Percentiles rank a stretch among this genome's conserved stretches.
Evolutionary conservation across 2,113 vertebrate genomes (phyloP).

Genomic region (Brachypodius melanocephalos): DNA sequence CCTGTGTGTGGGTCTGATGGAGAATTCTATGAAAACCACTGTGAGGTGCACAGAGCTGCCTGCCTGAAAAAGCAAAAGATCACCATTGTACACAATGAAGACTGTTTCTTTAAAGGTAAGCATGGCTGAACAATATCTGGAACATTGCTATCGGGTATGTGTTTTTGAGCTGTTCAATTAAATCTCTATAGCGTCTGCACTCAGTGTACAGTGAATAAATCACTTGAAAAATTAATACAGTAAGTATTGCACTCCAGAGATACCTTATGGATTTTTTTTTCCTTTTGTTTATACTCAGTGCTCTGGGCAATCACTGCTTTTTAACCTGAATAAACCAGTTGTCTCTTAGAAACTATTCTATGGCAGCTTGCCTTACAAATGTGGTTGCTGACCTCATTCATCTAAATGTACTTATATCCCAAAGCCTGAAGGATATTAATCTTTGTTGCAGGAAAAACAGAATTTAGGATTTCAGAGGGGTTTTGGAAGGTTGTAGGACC

Average conservation of each 20-base stretch:
- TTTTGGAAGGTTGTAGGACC: neutral
- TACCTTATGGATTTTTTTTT: neutral
- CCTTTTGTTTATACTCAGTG: neutral
- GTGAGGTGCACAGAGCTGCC: constrained; percentile 91
- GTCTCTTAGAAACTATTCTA: neutral
- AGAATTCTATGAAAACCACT: constrained; percentile 93
- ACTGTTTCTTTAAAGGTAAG: constrained; percentile 96
- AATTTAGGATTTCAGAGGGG: neutral
- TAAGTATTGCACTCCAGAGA: neutral
- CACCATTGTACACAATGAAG: constrained; percentile 90
- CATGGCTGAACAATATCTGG: neutral
- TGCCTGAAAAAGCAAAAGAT: constrained; percentile 85
- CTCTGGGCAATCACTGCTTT: neutral
- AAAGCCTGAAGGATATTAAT: neutral
- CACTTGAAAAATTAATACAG: neutral
- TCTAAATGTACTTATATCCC: neutral
- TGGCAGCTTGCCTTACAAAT: neutral
- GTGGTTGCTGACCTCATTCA: neutral
- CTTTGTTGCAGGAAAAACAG: neutral
- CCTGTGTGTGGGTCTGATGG: constrained; percentile 95
- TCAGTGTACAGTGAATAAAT: neutral
- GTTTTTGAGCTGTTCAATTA: neutral
- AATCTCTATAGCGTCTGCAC: neutral
- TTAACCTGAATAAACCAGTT: neutral
- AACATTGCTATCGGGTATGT: neutral